Conservation (phyloP, 2,797 vertebrate genomes). For the Melanogrammus aeglefinus region DNA sequence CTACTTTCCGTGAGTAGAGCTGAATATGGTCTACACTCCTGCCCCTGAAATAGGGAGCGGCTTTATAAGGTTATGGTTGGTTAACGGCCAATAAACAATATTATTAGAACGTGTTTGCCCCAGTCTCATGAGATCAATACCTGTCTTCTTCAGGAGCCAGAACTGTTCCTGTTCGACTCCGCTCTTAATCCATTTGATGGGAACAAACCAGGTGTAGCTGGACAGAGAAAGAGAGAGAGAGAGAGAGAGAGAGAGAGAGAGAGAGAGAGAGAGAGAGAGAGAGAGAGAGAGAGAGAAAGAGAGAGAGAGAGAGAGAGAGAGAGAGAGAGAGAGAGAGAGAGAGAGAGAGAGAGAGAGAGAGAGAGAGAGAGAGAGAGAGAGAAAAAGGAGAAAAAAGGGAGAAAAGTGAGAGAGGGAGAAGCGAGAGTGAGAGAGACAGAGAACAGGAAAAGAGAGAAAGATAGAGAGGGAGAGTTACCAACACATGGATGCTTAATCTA, state of each 20-base stretch:
- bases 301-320: not conserved
- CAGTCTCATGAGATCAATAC: conserved; percentile 43
- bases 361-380: not conserved
- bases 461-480: too few species aligned
- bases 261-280: not conserved
- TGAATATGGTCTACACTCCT: not conserved
- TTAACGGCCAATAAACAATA: not conserved
- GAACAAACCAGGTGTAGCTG: conserved; percentile 88
- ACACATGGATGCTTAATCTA: too few species aligned
- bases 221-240: conserved; percentile 3
- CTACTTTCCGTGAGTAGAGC: not conserved
- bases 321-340: too few species aligned
- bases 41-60: not conserved
- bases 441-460: not conserved
- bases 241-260: not conserved
- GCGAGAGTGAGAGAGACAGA: not conserved
- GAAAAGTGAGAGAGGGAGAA: not conserved
- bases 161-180: rapidly evolving
- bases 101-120: not conserved
- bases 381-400: too few species aligned
- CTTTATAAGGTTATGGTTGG: not conserved
- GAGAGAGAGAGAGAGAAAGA: not conserved
- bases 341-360: not conserved
- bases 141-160: conserved; percentile 76
- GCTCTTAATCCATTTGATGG: conserved; percentile 75